These are phyloP conservation scores for Elgaria multicarinata DNA, from an alignment of 2,113 vertebrate genomes.

Conservation along the genomic window DNA sequence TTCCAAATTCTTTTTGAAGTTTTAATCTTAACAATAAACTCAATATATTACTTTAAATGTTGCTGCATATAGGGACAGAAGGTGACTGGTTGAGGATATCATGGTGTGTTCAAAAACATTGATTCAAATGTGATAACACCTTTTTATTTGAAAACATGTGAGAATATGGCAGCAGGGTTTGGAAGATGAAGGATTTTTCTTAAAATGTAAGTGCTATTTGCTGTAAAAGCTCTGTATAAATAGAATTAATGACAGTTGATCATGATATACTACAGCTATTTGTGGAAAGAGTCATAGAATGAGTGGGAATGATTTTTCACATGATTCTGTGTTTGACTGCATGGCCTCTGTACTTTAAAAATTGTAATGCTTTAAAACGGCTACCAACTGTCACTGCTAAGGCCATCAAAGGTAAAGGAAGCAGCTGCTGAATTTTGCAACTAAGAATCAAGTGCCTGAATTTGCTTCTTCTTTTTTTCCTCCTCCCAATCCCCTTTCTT, in stretches of 20 bases:
- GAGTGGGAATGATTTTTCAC: neutral
- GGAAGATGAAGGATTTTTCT: neutral
- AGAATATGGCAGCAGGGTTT: neutral
- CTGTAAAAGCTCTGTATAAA: neutral
- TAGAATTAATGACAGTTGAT: too few species aligned
- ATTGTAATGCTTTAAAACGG: neutral
- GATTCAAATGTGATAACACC: too few species aligned
- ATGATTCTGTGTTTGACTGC: neutral
- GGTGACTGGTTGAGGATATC: neutral
- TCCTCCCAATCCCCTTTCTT: too few species aligned
- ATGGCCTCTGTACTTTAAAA: neutral
- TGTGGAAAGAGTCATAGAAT: neutral
- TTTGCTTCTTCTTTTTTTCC: too few species aligned
- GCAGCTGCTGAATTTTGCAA: too few species aligned
- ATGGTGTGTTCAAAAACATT: neutral
- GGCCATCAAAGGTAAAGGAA: too few species aligned
- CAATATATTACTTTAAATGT: neutral
- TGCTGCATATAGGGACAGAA: neutral
- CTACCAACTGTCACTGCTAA: too few species aligned
- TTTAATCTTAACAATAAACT: neutral
- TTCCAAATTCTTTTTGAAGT: neutral
- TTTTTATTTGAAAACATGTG: neutral
- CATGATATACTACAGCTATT: too few species aligned
- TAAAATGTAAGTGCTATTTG: neutral
- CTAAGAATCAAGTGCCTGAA: too few species aligned